Evolutionary conservation across 2,888 invertebrate species (phyloP), one percentile per base, ranked within the genome.

Genomic region (Pterobdella sp.): DNA sequence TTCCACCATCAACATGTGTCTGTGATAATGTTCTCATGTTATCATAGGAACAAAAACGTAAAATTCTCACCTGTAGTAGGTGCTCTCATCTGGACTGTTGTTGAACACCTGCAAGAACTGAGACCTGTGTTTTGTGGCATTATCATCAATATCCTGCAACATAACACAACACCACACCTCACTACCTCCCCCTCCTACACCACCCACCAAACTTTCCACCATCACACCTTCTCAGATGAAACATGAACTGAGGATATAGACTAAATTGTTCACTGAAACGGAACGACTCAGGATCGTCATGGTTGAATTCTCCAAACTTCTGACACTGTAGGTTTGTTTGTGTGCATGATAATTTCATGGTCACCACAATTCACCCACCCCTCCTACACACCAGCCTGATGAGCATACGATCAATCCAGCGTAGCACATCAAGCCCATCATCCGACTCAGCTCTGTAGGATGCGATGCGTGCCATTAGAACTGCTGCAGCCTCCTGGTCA

Each of bases 51-150:
- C 49, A 22, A 42, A 14, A 42, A 22, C 14, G 7, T 31, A 64
- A 29, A n/a, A n/a, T 31, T 64, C 64, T 7, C 7, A 90, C 90
- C 94, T 90, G 84, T 98, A 98, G 86, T 94, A 98, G 32, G 95
- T 94, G 22, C 97, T 98, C 86, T 99, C 98, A 85, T 98, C 98
- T 0, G 98, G 98, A 60, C 95, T 96, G 87, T 98, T 98, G 86
- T 98, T 98, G 86, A 99, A 98, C 66, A 98, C 97, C 87, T 97
- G 97, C 77, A 98, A 87, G 86, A 99, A 99, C 86, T 97, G 98
- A 35, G 97, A 98, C 78, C 98, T 88, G 60, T 7, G n/a, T n/a
- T n/a, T n/a, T n/a, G n/a, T n/a, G n/a, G n/a, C n/a, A n/a, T n/a
- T n/a, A n/a, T n/a, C n/a, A n/a, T n/a, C n/a, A n/a, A n/a, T n/a